A percentile compares a stretch with the other conserved stretches of the same genome.
phyloP scores from a whole-genome alignment of 2,888 invertebrate genomes.

The Platypus cylindrus region DNA sequence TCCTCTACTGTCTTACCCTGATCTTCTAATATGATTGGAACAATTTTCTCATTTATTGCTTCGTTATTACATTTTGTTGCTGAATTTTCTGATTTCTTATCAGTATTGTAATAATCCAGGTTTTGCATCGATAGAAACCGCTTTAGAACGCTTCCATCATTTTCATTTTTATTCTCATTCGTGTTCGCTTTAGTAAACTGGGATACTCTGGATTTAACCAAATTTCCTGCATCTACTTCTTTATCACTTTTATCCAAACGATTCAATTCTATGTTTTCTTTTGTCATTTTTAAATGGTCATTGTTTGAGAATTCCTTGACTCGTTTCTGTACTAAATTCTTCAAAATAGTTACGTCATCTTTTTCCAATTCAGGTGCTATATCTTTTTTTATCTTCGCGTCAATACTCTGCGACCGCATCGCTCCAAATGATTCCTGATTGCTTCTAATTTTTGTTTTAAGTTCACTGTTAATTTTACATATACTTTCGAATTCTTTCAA shows the following conservation, averaged over 20 bases:
- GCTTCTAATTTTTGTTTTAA: slow-evolving; percentile 11
- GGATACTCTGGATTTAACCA: slow-evolving; percentile 7
- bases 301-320: slow-evolving; percentile 9
- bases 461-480: slow-evolving; percentile 7
- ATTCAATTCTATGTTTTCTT: slow-evolving; percentile 1
- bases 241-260: not conserved
- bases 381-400: slow-evolving; percentile 1
- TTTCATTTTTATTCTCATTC: not conserved
- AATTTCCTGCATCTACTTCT: not conserved
- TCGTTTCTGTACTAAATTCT: slow-evolving; percentile 9
- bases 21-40: slow-evolving; percentile 2
- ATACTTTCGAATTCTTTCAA: slow-evolving; percentile 11
- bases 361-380: not conserved
- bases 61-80: too few species aligned
- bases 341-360: not conserved
- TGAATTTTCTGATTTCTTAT: too few species aligned
- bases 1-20: not conserved
- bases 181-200: slow-evolving; percentile 2
- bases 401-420: slow-evolving; percentile 3
- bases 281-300: not conserved
- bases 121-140: too few species aligned
- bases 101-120: too few species aligned
- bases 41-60: not conserved
- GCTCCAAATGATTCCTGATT: slow-evolving; percentile 9
- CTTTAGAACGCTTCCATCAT: too few species aligned